Base-by-base conservation (phyloP, 2,797 vertebrate species). In the Pogonophryne albipinna region DNA sequence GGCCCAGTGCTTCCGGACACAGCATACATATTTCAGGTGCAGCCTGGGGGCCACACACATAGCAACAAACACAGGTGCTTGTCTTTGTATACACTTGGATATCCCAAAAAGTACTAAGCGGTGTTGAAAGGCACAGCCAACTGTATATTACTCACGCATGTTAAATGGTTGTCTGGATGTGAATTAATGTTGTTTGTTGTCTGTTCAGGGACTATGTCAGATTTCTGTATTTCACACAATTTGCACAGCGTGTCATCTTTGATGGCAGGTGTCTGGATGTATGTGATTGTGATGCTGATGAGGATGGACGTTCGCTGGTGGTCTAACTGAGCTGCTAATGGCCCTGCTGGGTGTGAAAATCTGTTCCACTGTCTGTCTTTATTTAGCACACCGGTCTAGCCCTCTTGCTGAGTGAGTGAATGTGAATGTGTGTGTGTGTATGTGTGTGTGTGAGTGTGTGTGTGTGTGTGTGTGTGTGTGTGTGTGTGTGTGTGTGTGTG, bases 331-430 rank as follows among this genome's bases (percentile, higher is more conserved):
- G 91, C 85, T 62, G 87, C 90, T 91, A 91, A 93, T 91, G 85
- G 85, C 87, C 92, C 92, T 84, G 58, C 85, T 89, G 89, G 78
- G 88, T 85, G 83, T 85, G 79, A 81, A 91, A 93, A 91, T 91
- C 88, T 93, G 90, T 89, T 93, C 85, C 46, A 85, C 89, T 90
- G 91, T 92, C 88, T 91, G 86, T 88, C 89, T 90, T 93, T 91
- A 91, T 94, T 91, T 90, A 93, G 89, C 84, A 76, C 83, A 78
- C 66, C 82, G 82, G 79, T 85, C 78, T 85, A 76, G 72, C 56
- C 68, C 69, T 74, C 74, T 74, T 65, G 66, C 64, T 27, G 56
- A 15, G 68, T 57, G 55, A 49, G 53, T 82, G 50, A 53, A 64
- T 55, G 60, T 19, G 27, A 23, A 23, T 57, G 31, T 51, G 41